Percentiles rank a stretch among this genome's conserved stretches.
Conservation (phyloP, 2,888 invertebrate genomes). For the Schizaphis graminum region DNA sequence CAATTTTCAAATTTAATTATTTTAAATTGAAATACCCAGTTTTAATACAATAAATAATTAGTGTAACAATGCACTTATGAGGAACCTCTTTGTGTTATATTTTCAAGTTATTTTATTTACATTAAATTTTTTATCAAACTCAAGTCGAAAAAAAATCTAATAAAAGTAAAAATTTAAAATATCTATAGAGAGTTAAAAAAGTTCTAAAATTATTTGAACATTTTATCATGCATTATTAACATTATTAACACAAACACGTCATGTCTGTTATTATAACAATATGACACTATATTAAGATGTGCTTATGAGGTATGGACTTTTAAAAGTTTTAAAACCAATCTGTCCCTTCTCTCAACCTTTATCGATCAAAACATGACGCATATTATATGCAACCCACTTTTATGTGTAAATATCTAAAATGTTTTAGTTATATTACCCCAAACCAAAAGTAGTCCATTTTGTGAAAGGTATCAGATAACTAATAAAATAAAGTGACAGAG, state of each 20-base stretch:
- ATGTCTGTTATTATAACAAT: not conserved
- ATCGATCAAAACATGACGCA: not conserved
- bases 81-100: not conserved
- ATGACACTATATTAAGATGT: not conserved
- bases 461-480: constrained; percentile 20
- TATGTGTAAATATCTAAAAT: constrained; percentile 14
- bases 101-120: not conserved
- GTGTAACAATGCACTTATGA: no score
- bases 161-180: not conserved
- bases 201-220: not conserved
- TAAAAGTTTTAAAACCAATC: no score
- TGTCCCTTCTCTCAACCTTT: no score
- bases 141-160: not conserved
- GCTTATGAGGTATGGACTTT: not conserved
- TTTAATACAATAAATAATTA: not conserved
- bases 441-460: constrained; percentile 43
- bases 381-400: not conserved
- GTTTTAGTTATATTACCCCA: not conserved
- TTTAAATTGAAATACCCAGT: not conserved
- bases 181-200: not conserved
- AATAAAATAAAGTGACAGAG: not conserved
- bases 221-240: not conserved
- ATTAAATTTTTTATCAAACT: not conserved
- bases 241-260: not conserved
- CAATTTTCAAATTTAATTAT: not conserved